A percentile compares a stretch with the other conserved stretches of the same genome.
phyloP scores from a whole-genome alignment of 2,113 vertebrate genomes.

The Antennarius striatus region DNA sequence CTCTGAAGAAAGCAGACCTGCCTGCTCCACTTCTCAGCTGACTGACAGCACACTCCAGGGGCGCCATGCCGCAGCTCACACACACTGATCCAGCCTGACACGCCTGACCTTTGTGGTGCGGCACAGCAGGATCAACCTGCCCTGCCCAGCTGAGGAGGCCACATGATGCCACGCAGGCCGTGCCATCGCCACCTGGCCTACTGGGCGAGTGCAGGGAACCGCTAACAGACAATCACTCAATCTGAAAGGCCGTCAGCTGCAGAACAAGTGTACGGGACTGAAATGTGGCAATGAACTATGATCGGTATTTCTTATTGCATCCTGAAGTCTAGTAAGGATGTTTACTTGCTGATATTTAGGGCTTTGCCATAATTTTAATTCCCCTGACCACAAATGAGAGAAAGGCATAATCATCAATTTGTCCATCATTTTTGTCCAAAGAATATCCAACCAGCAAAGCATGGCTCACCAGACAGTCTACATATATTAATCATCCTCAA shows the following conservation, averaged over 20 bases:
- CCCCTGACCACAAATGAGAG: no score
- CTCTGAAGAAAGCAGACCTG: constrained; percentile 29
- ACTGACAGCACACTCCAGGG: constrained; percentile 68
- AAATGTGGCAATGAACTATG: constrained; percentile 30
- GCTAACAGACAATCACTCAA: constrained; percentile 50
- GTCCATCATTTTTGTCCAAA: no score
- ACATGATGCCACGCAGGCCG: constrained; percentile 46
- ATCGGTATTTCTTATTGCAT: constrained; percentile 31
- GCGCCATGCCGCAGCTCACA: constrained; percentile 53
- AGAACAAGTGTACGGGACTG: constrained; percentile 53
- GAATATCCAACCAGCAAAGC: no score
- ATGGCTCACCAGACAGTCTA: no score
- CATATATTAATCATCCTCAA: no score
- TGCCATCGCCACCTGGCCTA: constrained; percentile 20
- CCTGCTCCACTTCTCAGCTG: constrained; percentile 62
- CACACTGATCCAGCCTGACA: constrained; percentile 76
- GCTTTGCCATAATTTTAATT: no score
- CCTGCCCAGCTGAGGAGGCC: constrained; percentile 69
- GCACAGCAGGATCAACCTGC: constrained; percentile 42
- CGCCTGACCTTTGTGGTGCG: constrained; percentile 76
- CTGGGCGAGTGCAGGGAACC: constrained; percentile 39
- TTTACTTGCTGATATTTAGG: no score
- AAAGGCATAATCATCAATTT: no score
- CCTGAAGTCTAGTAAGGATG: not conserved
- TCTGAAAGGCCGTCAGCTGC: constrained; percentile 50